Percentiles rank a stretch among this genome's conserved stretches.
phyloP scores from a whole-genome alignment of 2,888 invertebrate species.

The Chloroclystis v-ata region DNA sequence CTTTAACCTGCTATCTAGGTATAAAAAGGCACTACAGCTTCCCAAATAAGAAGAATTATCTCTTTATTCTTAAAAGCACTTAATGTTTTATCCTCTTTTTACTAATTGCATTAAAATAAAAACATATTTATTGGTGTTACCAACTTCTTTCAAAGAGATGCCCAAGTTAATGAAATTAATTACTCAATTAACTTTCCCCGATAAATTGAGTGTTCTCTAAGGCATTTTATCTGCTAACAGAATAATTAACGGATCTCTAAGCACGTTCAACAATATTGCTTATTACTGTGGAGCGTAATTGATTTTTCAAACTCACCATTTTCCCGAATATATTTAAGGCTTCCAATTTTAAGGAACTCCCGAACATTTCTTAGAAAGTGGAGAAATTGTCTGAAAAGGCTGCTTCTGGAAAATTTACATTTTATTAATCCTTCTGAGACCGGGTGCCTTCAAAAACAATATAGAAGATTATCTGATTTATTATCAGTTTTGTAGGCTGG shows the following conservation, averaged over 20 bases:
- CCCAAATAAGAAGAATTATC: too few species aligned
- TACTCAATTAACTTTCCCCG: too few species aligned
- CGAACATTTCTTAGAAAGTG: constrained; percentile 22
- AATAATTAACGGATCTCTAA: constrained; percentile 3
- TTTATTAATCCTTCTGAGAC: constrained; percentile 30
- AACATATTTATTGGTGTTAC: too few species aligned
- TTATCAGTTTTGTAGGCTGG: neutral
- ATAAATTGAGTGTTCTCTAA: too few species aligned
- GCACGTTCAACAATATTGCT: constrained; percentile 9
- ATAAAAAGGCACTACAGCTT: too few species aligned
- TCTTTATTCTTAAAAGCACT: too few species aligned
- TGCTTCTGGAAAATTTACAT: constrained; percentile 30
- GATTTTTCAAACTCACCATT: constrained; percentile 19
- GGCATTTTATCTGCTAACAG: neutral
- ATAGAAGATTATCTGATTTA: constrained; percentile 19
- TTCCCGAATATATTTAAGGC: constrained; percentile 23
- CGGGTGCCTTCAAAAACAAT: constrained; percentile 26
- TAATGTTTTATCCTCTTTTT: too few species aligned
- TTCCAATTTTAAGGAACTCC: constrained; percentile 21
- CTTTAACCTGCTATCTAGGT: too few species aligned
- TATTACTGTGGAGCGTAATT: constrained; percentile 13
- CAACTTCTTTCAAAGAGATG: too few species aligned
- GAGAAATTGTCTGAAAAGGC: constrained; percentile 25
- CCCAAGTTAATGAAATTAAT: too few species aligned
- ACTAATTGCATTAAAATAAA: too few species aligned